phyloP scores from a whole-genome alignment of 2,113 vertebrate genomes.

The Brachypodius melanocephalos region DNA sequence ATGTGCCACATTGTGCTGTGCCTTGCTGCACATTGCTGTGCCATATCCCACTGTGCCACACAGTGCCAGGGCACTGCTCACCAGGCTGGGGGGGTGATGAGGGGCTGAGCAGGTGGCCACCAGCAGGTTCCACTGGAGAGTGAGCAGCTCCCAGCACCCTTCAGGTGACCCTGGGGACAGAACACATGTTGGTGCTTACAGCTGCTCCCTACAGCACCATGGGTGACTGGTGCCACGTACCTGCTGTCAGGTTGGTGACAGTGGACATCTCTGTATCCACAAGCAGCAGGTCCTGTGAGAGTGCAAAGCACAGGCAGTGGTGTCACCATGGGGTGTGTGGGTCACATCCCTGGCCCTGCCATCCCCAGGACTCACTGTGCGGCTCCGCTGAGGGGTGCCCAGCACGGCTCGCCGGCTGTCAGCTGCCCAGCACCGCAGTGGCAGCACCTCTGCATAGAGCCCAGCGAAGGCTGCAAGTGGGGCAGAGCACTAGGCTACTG shows the following conservation, averaged over 20 bases:
- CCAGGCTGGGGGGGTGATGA: slow-evolving; percentile 80
- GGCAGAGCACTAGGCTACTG: fast-evolving
- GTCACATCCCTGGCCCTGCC: fast-evolving
- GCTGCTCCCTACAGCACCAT: fast-evolving
- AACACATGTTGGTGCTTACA: neutral
- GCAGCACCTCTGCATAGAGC: slow-evolving; percentile 81
- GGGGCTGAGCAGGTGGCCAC: slow-evolving; percentile 88
- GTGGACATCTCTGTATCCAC: slow-evolving; percentile 57
- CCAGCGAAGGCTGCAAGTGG: slow-evolving; percentile 80
- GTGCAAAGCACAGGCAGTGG: neutral
- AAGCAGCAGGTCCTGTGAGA: slow-evolving; percentile 70
- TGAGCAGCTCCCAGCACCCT: slow-evolving; percentile 80
- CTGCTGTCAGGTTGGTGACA: slow-evolving; percentile 64
- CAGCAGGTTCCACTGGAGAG: slow-evolving; percentile 85
- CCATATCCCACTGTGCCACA: fast-evolving
- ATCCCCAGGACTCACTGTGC: slow-evolving; percentile 66
- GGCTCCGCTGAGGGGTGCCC: slow-evolving; percentile 81
- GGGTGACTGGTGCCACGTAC: neutral
- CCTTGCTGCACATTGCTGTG: neutral
- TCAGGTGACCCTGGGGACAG: slow-evolving; percentile 49
- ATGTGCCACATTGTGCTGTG: neutral
- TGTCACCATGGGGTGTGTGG: fast-evolving
- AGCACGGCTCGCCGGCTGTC: slow-evolving; percentile 85
- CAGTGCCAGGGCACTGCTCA: slow-evolving; percentile 21
- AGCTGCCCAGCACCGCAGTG: slow-evolving; percentile 86